Evolutionary conservation across 2,797 vertebrate species (phyloP), one percentile per base, ranked within the genome.

Genomic region (Chaetodon trifasciatus): DNA sequence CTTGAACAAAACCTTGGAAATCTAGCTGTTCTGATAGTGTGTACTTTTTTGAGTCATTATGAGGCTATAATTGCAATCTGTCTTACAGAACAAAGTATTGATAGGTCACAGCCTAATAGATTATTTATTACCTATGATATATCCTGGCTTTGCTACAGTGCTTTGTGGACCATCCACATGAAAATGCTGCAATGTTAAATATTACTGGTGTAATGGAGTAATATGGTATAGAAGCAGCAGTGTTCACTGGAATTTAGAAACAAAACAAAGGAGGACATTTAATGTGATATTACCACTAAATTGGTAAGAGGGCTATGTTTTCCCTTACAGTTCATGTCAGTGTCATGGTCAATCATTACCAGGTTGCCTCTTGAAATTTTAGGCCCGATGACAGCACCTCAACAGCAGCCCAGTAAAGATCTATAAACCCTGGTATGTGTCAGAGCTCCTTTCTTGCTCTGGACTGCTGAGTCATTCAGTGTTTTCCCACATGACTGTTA

Each of bases 391-490:
- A 66, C 37, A 74, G 76, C 42, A 56, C 65, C 28, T 32, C 28
- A 65, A n/a, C 47, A 68, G 56, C 67, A 62, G 35, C 15, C 17
- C 24, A 35, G 35, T 69, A 57, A 70, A 89, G 72, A 64, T 73
- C 44, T 73, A 4, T 44, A 63, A 72, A 55, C 39, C 44, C 24
- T 65, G 19, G 10, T 79, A 24, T 50, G 15, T 56, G 50, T 42
- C 47, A 61, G 57, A 79, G 63, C 23, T 56, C 53, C 44, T 57
- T 17, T 63, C 32, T n/a, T 12, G 12, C 58, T 64, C 35, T 61
- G 47, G 57, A 57, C 63, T 79, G 75, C 70, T 79, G 76, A 82
- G 65, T 83, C 89, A 87, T 72, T 78, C 66, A 42, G 21, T 68
- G 32, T 46, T 64, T 66, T 63, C 47, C 28, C n/a, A 64, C 24